phyloP scores from a whole-genome alignment of 2,797 vertebrate species.

The Xenentodon cancila region DNA sequence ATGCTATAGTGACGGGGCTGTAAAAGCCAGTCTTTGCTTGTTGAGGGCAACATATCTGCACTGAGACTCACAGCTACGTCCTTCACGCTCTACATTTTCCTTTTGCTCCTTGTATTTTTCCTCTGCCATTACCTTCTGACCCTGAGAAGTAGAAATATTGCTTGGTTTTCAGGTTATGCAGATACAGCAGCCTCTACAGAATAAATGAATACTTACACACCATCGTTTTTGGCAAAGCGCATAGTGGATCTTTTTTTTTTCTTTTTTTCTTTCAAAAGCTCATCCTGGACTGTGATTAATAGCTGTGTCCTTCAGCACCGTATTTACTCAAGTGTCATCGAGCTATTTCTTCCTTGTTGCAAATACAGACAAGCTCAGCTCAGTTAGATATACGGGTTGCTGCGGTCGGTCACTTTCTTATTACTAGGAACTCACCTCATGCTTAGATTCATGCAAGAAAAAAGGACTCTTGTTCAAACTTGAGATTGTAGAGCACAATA shows the following conservation, averaged over 20 bases:
- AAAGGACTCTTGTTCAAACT: too few species aligned
- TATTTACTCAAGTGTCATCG: background rate
- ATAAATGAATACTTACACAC: background rate
- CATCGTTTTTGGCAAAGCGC: constrained; percentile 6
- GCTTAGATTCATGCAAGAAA: too few species aligned
- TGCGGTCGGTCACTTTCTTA: background rate
- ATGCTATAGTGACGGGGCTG: too few species aligned
- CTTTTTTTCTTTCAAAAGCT: background rate
- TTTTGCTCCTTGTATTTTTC: background rate
- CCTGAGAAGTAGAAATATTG: background rate
- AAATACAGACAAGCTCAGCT: constrained; percentile 2
- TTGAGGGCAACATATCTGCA: background rate
- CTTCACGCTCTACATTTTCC: background rate
- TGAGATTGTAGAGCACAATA: too few species aligned
- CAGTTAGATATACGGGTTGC: background rate
- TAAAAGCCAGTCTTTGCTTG: background rate
- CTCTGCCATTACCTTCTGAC: background rate
- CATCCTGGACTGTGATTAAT: background rate
- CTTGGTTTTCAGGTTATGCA: background rate
- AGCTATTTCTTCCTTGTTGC: constrained; percentile 15
- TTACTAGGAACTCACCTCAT: background rate
- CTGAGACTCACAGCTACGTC: background rate
- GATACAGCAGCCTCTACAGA: background rate
- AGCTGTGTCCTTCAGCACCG: background rate
- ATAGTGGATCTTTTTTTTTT: background rate